Evolutionary conservation across 2,113 vertebrate genomes (phyloP).

Genomic region (Jacana jacana): DNA sequence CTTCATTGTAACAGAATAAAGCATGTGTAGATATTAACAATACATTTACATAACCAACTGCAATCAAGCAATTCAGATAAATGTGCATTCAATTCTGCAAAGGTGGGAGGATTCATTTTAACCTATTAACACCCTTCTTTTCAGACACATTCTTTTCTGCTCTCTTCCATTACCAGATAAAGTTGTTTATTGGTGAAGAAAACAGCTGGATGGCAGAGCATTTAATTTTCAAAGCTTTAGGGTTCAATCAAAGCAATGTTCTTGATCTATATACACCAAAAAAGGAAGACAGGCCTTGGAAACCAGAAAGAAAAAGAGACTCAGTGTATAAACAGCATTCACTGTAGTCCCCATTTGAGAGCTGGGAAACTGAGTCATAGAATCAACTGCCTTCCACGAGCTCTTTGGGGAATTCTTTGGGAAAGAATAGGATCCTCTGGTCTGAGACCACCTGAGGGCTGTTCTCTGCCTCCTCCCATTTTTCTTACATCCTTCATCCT

Average conservation of each 20-base stretch:
- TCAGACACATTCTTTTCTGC: background rate
- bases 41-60: slow-evolving; percentile 48
- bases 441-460: background rate
- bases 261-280: background rate
- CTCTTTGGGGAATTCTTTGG: background rate
- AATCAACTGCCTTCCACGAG: background rate
- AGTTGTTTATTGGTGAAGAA: slow-evolving; percentile 1
- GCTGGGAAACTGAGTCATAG: background rate
- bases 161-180: background rate
- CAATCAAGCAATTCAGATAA: slow-evolving; percentile 26
- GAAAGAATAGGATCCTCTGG: background rate
- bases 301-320: background rate
- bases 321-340: background rate
- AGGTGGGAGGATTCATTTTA: slow-evolving; percentile 35
- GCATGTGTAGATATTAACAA: slow-evolving; percentile 30
- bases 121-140: slow-evolving; percentile 8
- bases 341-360: background rate
- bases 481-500: background rate
- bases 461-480: background rate
- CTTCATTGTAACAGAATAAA: slow-evolving; percentile 54
- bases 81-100: background rate
- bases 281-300: background rate
- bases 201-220: background rate
- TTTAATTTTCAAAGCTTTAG: slow-evolving; percentile 10
- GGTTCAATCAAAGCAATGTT: background rate